These are phyloP conservation scores for Tylochromis polylepis DNA, from an alignment of 2,113 vertebrate genomes.

Conservation along the genomic window DNA sequence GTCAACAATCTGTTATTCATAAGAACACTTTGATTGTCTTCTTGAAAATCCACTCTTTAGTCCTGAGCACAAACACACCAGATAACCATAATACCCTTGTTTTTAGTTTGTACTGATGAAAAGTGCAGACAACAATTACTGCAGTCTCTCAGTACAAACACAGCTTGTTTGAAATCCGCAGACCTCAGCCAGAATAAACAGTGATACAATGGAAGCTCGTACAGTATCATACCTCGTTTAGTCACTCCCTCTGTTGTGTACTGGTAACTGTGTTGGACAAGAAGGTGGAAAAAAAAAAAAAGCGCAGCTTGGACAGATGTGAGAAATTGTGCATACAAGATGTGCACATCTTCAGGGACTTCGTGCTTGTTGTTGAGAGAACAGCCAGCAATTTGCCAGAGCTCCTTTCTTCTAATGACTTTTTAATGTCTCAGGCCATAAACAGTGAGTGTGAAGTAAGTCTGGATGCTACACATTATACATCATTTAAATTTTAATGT, in stretches of 20 bases:
- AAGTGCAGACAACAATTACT: background rate
- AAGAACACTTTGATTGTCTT: background rate
- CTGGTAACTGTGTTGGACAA: background rate
- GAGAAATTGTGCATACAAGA: background rate
- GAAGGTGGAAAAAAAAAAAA: background rate
- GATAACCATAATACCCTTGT: background rate
- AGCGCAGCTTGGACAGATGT: conserved; percentile 26
- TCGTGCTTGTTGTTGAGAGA: background rate
- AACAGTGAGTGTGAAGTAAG: background rate
- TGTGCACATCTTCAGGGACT: conserved; percentile 14
- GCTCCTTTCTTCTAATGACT: conserved; percentile 4
- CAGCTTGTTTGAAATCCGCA: conserved; percentile 20
- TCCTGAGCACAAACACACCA: background rate
- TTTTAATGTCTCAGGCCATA: conserved; percentile 15
- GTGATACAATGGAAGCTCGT: background rate
- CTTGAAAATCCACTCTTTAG: background rate
- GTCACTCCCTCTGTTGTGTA: background rate
- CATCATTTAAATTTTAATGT: background rate
- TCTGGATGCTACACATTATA: background rate
- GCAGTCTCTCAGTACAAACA: conserved; percentile 8
- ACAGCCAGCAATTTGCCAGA: conserved; percentile 2
- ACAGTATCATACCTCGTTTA: conserved; percentile 3
- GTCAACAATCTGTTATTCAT: conserved; percentile 1
- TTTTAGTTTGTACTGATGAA: conserved; percentile 19
- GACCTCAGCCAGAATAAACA: conserved; percentile 47